Percentiles rank a stretch among this genome's conserved stretches.
Conservation (phyloP, 2,797 vertebrate species). For the Taeniopygia guttata region DNA sequence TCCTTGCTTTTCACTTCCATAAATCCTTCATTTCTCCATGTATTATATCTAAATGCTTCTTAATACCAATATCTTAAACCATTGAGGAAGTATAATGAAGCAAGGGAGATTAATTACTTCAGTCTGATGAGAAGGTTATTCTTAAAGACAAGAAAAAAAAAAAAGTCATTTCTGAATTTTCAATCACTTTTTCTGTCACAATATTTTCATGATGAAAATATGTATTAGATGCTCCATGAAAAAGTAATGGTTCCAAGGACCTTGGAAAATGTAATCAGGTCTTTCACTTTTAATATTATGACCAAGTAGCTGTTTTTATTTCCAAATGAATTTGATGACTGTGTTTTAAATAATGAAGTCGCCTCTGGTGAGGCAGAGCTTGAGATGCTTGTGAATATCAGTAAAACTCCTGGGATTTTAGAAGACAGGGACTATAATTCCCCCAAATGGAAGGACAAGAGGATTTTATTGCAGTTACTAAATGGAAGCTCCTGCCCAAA, state of each 20-base stretch:
- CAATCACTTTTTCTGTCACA: background rate
- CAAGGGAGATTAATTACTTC: background rate
- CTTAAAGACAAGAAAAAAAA: background rate
- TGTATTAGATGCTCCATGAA: background rate
- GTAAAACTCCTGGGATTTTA: background rate
- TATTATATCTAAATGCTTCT: background rate
- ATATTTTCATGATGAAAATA: background rate
- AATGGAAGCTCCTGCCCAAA: background rate
- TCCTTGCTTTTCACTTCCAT: background rate
- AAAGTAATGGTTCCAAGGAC: background rate
- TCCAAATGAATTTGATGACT: background rate
- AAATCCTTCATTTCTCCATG: background rate
- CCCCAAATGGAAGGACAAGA: background rate
- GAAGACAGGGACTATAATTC: background rate
- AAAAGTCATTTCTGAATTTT: background rate
- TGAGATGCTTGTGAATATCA: background rate
- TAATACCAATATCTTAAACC: background rate
- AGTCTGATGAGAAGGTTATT: background rate
- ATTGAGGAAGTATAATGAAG: background rate
- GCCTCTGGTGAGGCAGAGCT: background rate
- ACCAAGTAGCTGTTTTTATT: background rate
- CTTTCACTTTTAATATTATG: background rate
- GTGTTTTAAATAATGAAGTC: background rate
- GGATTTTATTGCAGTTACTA: background rate
- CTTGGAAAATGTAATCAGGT: background rate